These are phyloP conservation scores for Iphiclides podalirius DNA, from an alignment of 2,888 invertebrate genomes.

Conservation along the genomic window DNA sequence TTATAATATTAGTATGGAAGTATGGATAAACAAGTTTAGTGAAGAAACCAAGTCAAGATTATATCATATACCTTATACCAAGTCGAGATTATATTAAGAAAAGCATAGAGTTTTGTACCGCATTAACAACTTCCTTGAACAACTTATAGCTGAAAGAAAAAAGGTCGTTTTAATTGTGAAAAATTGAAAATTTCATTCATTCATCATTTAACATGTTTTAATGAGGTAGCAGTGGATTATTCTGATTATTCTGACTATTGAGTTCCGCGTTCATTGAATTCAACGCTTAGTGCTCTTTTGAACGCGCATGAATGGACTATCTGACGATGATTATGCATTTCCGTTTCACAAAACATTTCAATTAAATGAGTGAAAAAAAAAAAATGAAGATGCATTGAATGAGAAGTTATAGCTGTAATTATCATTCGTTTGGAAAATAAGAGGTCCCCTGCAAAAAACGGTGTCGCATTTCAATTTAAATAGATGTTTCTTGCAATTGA, in stretches of 20 bases:
- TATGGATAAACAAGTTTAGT: no score
- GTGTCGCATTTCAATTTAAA: conserved; percentile 3
- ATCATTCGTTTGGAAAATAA: not conserved
- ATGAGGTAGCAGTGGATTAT: conserved; percentile 6
- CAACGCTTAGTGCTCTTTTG: conserved; percentile 11
- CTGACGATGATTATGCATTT: conserved; percentile 1
- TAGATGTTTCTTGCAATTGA: not conserved
- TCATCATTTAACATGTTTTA: conserved; percentile 14
- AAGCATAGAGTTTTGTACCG: no score
- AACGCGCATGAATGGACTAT: conserved; percentile 11
- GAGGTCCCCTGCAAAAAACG: not conserved
- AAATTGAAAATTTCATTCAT: conserved; percentile 1
- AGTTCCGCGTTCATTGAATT: conserved; percentile 1
- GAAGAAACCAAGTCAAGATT: no score
- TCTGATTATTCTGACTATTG: not conserved
- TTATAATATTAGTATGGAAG: no score
- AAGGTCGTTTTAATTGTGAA: no score
- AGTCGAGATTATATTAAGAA: no score
- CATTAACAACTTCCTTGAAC: no score
- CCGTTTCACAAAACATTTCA: conserved; percentile 8
- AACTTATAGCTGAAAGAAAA: no score
- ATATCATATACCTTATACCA: no score
- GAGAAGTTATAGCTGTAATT: not conserved
- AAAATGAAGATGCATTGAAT: not conserved
- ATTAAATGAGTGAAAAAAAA: conserved; percentile 9